Conservation (phyloP, 2,113 vertebrate species). For the Microcebus griseorufus region DNA sequence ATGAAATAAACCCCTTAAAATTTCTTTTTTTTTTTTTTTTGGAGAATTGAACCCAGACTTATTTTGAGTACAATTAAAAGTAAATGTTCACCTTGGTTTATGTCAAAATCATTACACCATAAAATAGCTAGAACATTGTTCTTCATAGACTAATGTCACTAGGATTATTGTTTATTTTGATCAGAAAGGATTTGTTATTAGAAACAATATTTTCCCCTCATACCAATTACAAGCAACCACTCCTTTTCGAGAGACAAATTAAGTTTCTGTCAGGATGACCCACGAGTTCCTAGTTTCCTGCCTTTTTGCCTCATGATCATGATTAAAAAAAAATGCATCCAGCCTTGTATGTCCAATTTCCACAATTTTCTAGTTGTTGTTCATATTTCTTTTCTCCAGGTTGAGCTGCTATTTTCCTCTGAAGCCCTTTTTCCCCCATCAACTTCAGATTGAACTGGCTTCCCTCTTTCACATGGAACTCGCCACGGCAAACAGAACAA, state of each 20-base stretch:
- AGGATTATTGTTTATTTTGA: conserved; percentile 58
- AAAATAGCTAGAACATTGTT: neutral
- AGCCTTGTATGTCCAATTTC: neutral
- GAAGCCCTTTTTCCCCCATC: neutral
- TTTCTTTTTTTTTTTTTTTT: neutral
- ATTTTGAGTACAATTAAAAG: conserved; percentile 17
- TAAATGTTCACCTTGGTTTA: neutral
- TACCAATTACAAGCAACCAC: neutral
- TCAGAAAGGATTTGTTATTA: conserved; percentile 49
- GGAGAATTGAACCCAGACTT: neutral
- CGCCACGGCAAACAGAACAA: neutral
- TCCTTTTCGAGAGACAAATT: neutral
- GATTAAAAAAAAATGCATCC: neutral
- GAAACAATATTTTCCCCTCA: conserved; percentile 41
- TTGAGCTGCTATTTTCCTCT: neutral
- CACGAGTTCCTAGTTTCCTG: neutral
- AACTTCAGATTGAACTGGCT: neutral
- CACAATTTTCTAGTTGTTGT: neutral
- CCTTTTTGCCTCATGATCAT: neutral
- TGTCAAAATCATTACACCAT: conserved; percentile 24
- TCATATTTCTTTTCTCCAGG: neutral
- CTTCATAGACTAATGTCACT: neutral
- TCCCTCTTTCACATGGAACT: neutral
- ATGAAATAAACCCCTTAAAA: neutral
- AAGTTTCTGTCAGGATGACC: neutral